Percentiles rank a stretch among this genome's conserved stretches.
These are phyloP conservation scores for Microtus pennsylvanicus DNA, from an alignment of 2,113 vertebrate species.

Conservation along the genomic window DNA sequence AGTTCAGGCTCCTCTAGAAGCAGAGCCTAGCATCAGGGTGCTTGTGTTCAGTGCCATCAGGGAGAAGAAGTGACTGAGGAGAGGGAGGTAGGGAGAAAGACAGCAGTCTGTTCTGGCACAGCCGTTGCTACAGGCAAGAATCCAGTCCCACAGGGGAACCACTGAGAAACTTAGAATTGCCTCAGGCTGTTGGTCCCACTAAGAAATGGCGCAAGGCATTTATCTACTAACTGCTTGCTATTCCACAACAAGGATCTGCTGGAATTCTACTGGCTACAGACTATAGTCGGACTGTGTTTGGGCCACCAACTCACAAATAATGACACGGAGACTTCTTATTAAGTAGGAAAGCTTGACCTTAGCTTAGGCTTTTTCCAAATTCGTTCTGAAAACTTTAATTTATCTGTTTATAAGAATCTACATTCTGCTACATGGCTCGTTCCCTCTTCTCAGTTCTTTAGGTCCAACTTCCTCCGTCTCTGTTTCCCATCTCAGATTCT, in stretches of 20 bases:
- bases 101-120: not conserved
- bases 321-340: not conserved
- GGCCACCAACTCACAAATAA: not conserved
- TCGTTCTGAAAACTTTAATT: not conserved
- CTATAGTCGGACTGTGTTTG: not conserved
- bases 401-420: not conserved
- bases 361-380: not conserved
- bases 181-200: not conserved
- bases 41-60: not conserved
- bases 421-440: not conserved
- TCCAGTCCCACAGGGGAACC: not conserved
- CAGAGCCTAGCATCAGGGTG: not conserved
- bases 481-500: not conserved
- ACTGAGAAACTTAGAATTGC: not conserved
- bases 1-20: not conserved
- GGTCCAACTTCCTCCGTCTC: not conserved
- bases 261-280: not conserved
- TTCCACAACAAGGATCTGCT: not conserved
- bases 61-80: not conserved
- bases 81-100: not conserved
- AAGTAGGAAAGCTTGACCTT: not conserved
- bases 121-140: not conserved
- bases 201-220: not conserved
- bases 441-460: not conserved
- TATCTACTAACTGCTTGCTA: not conserved